Evolutionary conservation across 92 coral and sea anemone species (phyloP).

Genomic region (Paragorgia papillata): DNA sequence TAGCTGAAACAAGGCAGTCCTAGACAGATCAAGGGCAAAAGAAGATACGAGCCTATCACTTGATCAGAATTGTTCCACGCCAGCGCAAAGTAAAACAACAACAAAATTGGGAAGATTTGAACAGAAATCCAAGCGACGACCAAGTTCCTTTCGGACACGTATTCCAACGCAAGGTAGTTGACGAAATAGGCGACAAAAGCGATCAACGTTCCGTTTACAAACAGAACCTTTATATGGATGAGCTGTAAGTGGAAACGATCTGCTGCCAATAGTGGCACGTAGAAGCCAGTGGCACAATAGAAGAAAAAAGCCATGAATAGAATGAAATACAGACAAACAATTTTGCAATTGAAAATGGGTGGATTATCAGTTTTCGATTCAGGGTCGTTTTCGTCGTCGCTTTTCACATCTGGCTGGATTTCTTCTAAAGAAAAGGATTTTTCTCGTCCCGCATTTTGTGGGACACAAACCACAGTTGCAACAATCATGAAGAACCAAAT

Average conservation of each 20-base stretch:
- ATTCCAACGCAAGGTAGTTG: neutral
- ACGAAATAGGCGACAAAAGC: neutral
- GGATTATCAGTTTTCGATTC: neutral
- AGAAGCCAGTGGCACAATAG: neutral
- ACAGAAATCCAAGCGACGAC: neutral
- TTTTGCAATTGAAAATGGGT: neutral
- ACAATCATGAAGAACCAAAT: neutral
- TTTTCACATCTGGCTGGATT: no score
- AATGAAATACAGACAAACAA: neutral
- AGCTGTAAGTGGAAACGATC: neutral
- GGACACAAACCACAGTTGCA: slow-evolving; percentile 11
- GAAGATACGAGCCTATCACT: neutral
- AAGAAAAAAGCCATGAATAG: neutral
- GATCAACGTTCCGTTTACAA: neutral
- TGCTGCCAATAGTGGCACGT: neutral
- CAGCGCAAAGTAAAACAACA: neutral
- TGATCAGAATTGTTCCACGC: slow-evolving; percentile 4
- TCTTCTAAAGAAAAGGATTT: no score
- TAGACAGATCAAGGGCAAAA: neutral
- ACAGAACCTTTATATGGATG: neutral
- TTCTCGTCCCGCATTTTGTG: neutral
- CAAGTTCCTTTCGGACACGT: neutral
- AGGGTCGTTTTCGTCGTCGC: neutral
- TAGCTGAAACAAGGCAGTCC: slow-evolving; percentile 1
- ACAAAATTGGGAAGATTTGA: neutral